A percentile compares a stretch with the other conserved stretches of the same genome.
phyloP scores from a whole-genome alignment of 2,797 vertebrate genomes.

The Enteromius paludinosus region DNA sequence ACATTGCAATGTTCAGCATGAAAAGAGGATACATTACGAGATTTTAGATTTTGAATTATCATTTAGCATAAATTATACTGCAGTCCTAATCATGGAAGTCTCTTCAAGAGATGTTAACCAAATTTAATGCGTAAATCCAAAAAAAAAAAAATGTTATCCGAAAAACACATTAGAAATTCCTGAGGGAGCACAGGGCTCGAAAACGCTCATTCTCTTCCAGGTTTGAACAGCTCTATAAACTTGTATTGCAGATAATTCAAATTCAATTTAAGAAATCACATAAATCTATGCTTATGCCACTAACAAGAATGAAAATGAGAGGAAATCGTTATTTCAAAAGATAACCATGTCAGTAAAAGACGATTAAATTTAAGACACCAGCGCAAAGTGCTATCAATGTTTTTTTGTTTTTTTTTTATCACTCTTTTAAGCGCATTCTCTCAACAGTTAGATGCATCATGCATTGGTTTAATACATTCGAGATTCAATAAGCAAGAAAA shows the following conservation, averaged over 20 bases:
- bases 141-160: neutral
- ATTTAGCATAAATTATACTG: neutral
- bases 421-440: constrained; percentile 26
- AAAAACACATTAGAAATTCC: neutral
- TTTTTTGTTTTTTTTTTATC: constrained; percentile 21
- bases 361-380: constrained; percentile 32
- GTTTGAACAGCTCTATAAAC: constrained; percentile 9
- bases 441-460: constrained; percentile 19
- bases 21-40: neutral
- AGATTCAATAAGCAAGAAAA: neutral
- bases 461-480: constrained; percentile 2
- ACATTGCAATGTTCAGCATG: neutral
- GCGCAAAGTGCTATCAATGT: constrained; percentile 36
- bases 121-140: neutral
- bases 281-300: neutral
- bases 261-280: constrained; percentile 16
- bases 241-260: constrained; percentile 11
- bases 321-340: constrained; percentile 32
- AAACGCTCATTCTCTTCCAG: neutral
- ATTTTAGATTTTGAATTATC: neutral
- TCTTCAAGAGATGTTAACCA: neutral
- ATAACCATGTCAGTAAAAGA: constrained; percentile 39
- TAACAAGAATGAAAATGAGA: constrained; percentile 2
- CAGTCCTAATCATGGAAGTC: neutral
- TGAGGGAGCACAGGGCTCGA: neutral